phyloP scores from a whole-genome alignment of 1,140 invertebrate species.

The Nebria ingens region DNA sequence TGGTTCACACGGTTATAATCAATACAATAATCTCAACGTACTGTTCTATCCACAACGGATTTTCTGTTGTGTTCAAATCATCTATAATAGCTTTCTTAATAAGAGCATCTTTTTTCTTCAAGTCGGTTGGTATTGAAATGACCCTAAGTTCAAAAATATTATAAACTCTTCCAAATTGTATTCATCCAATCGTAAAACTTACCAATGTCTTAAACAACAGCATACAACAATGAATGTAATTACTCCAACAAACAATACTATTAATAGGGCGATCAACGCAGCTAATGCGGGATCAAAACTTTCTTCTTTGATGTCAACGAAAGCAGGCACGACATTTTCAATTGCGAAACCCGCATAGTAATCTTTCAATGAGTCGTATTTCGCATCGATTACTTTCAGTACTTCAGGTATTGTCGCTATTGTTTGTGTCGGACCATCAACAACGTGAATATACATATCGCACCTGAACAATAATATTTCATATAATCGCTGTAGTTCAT shows the following conservation, averaged over 20 bases:
- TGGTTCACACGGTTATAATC: neutral
- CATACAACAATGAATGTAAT: constrained; percentile 80
- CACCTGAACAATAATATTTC: constrained; percentile 47
- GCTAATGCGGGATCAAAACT: constrained; percentile 76
- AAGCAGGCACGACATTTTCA: constrained; percentile 65
- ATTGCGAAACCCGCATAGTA: constrained; percentile 70
- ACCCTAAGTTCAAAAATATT: constrained; percentile 41
- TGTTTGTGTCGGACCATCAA: constrained; percentile 60
- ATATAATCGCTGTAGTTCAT: constrained; percentile 9
- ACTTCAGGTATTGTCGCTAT: constrained; percentile 71
- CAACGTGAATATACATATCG: constrained; percentile 79
- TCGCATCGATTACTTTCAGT: constrained; percentile 71
- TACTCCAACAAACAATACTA: constrained; percentile 76
- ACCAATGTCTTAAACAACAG: constrained; percentile 81
- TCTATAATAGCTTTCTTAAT: constrained; percentile 74
- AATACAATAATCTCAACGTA: constrained; percentile 34
- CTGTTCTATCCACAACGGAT: constrained; percentile 89
- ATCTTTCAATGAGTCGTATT: constrained; percentile 73
- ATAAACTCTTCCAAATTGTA: neutral
- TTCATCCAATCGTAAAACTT: constrained; percentile 29
- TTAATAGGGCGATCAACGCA: constrained; percentile 72
- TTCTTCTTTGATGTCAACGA: constrained; percentile 50
- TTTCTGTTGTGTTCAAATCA: constrained; percentile 79
- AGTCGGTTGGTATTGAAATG: constrained; percentile 52
- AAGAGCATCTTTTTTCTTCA: constrained; percentile 66